A percentile compares a stretch with the other conserved stretches of the same genome.
Conservation (phyloP, 2,888 invertebrate species). For the Scrobipalpa atriplicella region DNA sequence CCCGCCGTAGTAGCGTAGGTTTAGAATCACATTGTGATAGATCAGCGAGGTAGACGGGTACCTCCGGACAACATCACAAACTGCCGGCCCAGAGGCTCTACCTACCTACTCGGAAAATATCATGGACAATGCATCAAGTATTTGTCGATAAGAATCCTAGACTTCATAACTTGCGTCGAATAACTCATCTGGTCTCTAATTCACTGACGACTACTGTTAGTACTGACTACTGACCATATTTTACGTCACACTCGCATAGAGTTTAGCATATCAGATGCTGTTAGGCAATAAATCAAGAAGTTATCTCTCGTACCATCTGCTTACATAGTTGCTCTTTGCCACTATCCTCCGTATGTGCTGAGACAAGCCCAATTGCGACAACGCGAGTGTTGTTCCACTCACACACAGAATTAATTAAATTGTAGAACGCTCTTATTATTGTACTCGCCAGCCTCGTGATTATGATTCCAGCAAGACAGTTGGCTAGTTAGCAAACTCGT, state of each 20-base stretch:
- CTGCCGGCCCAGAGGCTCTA: background rate
- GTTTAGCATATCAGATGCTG: conserved; percentile 7
- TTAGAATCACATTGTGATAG: conserved; percentile 36
- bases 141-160: too few species aligned
- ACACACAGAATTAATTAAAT: conserved; percentile 59
- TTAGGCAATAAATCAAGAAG: conserved; percentile 6
- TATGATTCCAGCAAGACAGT: conserved; percentile 25
- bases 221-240: conserved; percentile 1
- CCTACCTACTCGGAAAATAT: background rate
- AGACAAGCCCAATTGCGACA: conserved; percentile 59
- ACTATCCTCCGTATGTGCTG: conserved; percentile 44
- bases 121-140: too few species aligned
- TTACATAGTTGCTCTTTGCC: conserved; percentile 41
- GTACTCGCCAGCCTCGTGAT: conserved; percentile 30
- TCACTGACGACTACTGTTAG: too few species aligned
- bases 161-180: too few species aligned
- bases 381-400: conserved; percentile 50
- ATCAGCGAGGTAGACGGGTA: conserved; percentile 36
- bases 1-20: conserved; percentile 61
- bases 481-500: conserved; percentile 28
- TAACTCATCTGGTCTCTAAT: background rate
- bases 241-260: conserved; percentile 9
- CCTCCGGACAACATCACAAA: background rate
- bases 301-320: conserved; percentile 25
- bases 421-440: conserved; percentile 49